Percentiles rank a stretch among this genome's conserved stretches.
These are phyloP conservation scores for Campylomormyrus numenius DNA, from an alignment of 2,113 vertebrate genomes.

Conservation along the genomic window DNA sequence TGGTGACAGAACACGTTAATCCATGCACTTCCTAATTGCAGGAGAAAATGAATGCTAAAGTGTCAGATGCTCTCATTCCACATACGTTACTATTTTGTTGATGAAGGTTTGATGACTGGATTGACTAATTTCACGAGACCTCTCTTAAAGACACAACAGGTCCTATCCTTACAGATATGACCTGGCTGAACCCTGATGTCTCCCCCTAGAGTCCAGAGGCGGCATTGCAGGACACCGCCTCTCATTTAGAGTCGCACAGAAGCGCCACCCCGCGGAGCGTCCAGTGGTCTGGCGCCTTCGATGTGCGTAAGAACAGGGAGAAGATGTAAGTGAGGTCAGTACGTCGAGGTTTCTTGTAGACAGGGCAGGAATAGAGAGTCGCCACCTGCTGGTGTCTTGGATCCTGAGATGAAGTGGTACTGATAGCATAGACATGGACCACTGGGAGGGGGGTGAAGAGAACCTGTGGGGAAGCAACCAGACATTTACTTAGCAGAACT, in stretches of 20 bases:
- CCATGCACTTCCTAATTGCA: background rate
- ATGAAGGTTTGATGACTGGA: background rate
- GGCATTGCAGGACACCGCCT: background rate
- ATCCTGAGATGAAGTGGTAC: slow-evolving; percentile 39
- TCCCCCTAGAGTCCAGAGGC: background rate
- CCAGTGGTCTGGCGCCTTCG: slow-evolving; percentile 66
- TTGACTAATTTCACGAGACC: background rate
- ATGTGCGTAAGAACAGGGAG: slow-evolving; percentile 58
- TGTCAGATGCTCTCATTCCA: background rate
- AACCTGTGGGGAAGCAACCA: slow-evolving; percentile 50
- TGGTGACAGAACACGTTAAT: background rate
- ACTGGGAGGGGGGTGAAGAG: slow-evolving; percentile 73
- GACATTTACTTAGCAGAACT: background rate
- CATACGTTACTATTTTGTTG: background rate
- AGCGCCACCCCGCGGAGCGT: slow-evolving; percentile 67
- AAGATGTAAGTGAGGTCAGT: slow-evolving; percentile 75
- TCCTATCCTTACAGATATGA: background rate
- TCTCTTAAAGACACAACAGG: background rate
- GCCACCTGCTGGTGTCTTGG: slow-evolving; percentile 38
- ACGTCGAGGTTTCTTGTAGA: slow-evolving; percentile 70
- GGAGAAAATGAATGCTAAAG: background rate
- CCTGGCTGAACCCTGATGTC: background rate
- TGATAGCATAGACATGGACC: slow-evolving; percentile 71
- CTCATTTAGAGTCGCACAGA: slow-evolving; percentile 69
- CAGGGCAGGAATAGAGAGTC: slow-evolving; percentile 63